These are phyloP conservation scores for Epirrhoe alternata DNA, from an alignment of 2,888 invertebrate species.

Conservation along the genomic window DNA sequence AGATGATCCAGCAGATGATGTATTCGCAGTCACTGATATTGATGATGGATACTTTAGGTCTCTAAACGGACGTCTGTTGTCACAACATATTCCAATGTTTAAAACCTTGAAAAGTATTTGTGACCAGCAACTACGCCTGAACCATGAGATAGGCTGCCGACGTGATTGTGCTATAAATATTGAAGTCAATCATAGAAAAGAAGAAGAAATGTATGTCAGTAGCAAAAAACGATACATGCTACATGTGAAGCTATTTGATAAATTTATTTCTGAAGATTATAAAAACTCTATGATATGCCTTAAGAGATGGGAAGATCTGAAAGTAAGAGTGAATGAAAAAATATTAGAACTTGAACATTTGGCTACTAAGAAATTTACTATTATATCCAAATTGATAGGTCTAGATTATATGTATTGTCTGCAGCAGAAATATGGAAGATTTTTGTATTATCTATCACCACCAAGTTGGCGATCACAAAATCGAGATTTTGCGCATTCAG, in stretches of 20 bases:
- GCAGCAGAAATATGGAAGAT: slow-evolving; percentile 88
- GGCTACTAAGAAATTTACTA: slow-evolving; percentile 66
- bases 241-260: slow-evolving; percentile 85
- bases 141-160: slow-evolving; percentile 69
- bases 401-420: slow-evolving; percentile 87
- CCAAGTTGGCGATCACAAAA: slow-evolving; percentile 84
- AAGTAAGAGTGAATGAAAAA: slow-evolving; percentile 69
- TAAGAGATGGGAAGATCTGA: slow-evolving; percentile 77
- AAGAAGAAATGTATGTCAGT: slow-evolving; percentile 77
- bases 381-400: slow-evolving; percentile 80
- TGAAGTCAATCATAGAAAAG: slow-evolving; percentile 81
- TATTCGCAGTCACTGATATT: slow-evolving; percentile 58
- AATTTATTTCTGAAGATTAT: slow-evolving; percentile 86
- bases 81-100: slow-evolving; percentile 53
- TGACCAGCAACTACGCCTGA: slow-evolving; percentile 54
- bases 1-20: slow-evolving; percentile 53
- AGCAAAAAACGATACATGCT: slow-evolving; percentile 75
- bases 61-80: slow-evolving; percentile 54
- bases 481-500: slow-evolving; percentile 77
- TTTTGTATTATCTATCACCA: slow-evolving; percentile 88
- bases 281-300: slow-evolving; percentile 84
- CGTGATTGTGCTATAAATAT: slow-evolving; percentile 81
- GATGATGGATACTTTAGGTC: slow-evolving; percentile 61
- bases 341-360: slow-evolving; percentile 73
- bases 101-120: slow-evolving; percentile 60